These are phyloP conservation scores for Lysandra coridon DNA, from an alignment of 2,888 invertebrate species.

Conservation along the genomic window DNA sequence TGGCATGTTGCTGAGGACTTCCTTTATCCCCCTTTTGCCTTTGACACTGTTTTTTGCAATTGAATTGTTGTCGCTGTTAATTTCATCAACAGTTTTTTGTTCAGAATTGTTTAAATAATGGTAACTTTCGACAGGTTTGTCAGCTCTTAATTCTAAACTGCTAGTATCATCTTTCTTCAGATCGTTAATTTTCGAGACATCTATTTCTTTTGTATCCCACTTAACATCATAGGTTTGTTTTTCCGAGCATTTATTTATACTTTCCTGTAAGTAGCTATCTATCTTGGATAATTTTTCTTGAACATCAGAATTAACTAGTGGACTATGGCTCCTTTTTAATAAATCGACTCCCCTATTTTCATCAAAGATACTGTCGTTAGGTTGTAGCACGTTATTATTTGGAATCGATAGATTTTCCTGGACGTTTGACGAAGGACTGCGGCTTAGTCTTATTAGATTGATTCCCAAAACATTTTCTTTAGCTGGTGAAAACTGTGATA, in stretches of 20 bases:
- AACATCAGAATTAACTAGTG: slow-evolving; percentile 61
- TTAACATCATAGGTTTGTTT: slow-evolving; percentile 38
- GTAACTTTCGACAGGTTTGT: slow-evolving; percentile 34
- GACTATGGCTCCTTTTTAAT: slow-evolving; percentile 48
- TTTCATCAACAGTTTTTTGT: slow-evolving; percentile 37
- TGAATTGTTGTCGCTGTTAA: slow-evolving; percentile 44
- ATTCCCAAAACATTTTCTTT: neutral
- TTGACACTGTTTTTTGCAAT: slow-evolving; percentile 60
- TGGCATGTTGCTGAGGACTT: slow-evolving; percentile 71
- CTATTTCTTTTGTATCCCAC: slow-evolving; percentile 27
- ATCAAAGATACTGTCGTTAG: neutral
- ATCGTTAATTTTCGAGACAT: slow-evolving; percentile 15
- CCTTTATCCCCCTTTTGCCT: slow-evolving; percentile 58
- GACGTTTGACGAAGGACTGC: slow-evolving; percentile 34
- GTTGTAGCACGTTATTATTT: neutral
- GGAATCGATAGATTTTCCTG: neutral
- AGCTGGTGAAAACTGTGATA: neutral
- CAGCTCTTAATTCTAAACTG: slow-evolving; percentile 36
- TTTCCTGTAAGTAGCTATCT: slow-evolving; percentile 70
- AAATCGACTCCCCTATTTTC: slow-evolving; percentile 23
- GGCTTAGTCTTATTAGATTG: slow-evolving; percentile 16
- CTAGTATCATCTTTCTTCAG: neutral
- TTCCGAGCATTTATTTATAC: slow-evolving; percentile 62
- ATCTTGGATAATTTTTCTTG: slow-evolving; percentile 71
- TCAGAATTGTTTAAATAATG: slow-evolving; percentile 31